A percentile compares a stretch with the other conserved stretches of the same genome.
phyloP scores from a whole-genome alignment of 2,888 invertebrate species.

The Nysson spinosus region DNA sequence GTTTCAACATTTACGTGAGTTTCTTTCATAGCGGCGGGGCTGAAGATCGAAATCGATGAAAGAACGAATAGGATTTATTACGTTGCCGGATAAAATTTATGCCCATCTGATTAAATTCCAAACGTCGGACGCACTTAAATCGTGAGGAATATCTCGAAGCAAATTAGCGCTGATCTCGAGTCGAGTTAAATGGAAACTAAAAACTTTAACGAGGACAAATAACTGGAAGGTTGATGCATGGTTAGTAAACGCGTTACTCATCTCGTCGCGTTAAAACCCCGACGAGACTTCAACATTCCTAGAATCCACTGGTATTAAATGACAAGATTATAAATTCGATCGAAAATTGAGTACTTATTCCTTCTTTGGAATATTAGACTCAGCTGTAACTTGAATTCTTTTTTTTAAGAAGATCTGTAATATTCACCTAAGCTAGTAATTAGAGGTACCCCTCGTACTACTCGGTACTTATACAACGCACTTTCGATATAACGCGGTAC shows the following conservation, averaged over 20 bases:
- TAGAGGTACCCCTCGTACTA: no score
- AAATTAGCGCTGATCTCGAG: constrained; percentile 54
- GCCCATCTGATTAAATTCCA: constrained; percentile 62
- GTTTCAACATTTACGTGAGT: constrained; percentile 30
- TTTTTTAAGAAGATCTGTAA: no score
- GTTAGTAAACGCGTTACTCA: constrained; percentile 47
- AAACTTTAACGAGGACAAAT: constrained; percentile 62
- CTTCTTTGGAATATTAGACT: neutral
- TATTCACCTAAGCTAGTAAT: no score
- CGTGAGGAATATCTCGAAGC: constrained; percentile 43
- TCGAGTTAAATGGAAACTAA: constrained; percentile 51
- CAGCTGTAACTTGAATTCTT: no score
- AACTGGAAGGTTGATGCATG: constrained; percentile 50
- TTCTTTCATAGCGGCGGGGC: constrained; percentile 16
- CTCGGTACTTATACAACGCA: no score
- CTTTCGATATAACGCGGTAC: no score
- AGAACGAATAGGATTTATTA: constrained; percentile 56
- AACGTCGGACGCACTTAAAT: constrained; percentile 43
- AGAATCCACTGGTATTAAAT: constrained; percentile 10
- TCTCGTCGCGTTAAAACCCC: constrained; percentile 50
- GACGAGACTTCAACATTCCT: constrained; percentile 1
- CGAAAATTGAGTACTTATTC: neutral
- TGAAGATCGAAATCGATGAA: constrained; percentile 57
- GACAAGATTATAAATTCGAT: constrained; percentile 17
- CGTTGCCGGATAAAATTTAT: constrained; percentile 52